These are phyloP conservation scores for Ictalurus furcatus DNA, from an alignment of 2,113 vertebrate genomes.

Conservation along the genomic window DNA sequence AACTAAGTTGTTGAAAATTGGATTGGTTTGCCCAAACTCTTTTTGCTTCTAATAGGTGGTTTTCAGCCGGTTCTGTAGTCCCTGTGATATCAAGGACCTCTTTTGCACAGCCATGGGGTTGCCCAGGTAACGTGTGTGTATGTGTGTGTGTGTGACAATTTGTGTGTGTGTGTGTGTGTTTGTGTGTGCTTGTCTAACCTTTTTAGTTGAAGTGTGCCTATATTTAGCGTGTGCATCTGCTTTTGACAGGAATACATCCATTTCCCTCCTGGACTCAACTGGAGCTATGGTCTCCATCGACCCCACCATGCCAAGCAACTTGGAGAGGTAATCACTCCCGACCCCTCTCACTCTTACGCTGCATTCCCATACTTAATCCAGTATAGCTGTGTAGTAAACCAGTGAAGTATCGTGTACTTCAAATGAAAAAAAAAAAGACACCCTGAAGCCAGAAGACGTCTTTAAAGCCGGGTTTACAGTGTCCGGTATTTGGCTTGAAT, in stretches of 20 bases:
- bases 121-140: conserved; percentile 60
- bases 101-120: conserved; percentile 68
- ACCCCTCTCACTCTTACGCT: not conserved
- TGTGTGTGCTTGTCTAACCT: conserved; percentile 29
- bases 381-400: no score
- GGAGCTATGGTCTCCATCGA: conserved; percentile 91
- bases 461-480: not conserved
- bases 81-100: conserved; percentile 74
- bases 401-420: no score
- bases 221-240: conserved; percentile 46
- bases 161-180: conserved; percentile 24
- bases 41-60: conserved; percentile 64
- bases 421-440: not conserved
- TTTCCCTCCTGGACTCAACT: conserved; percentile 83
- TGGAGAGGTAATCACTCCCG: conserved; percentile 77
- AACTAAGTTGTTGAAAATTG: not conserved
- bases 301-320: conserved; percentile 89
- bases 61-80: conserved; percentile 74
- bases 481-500: not conserved
- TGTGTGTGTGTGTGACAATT: conserved; percentile 27
- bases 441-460: not conserved
- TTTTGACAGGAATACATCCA: conserved; percentile 82
- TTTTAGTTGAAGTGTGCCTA: conserved; percentile 42
- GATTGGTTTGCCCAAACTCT: not conserved
- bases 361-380: conserved; percentile 12